Conservation (phyloP, 2,888 invertebrate genomes). For the Pogonocherus hispidulus region DNA sequence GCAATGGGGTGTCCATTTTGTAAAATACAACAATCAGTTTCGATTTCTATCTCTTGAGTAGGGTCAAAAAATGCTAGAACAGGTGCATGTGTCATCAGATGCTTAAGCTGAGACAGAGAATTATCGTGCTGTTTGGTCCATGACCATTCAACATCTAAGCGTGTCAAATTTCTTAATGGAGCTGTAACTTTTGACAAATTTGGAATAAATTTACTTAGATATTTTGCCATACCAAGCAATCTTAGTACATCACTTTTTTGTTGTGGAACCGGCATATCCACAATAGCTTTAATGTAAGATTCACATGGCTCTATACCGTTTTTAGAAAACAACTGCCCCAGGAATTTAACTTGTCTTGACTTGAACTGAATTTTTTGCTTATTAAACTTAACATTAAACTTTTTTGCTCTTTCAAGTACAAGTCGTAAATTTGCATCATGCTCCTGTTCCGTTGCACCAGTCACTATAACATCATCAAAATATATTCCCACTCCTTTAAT, state of each 20-base stretch:
- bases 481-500: constrained; percentile 49
- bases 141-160: background rate
- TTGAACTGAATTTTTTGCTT: background rate
- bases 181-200: too few relatives aligned
- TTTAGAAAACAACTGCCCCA: background rate
- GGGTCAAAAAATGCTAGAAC: too few relatives aligned
- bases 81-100: background rate
- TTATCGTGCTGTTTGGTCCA: background rate
- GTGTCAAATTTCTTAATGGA: background rate
- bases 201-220: background rate
- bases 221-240: background rate
- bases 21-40: too few relatives aligned
- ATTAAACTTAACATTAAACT: constrained; percentile 1
- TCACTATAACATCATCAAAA: constrained; percentile 51
- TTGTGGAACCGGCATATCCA: background rate
- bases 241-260: background rate
- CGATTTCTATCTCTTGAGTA: too few relatives aligned
- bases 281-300: constrained; percentile 1
- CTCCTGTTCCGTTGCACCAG: too few relatives aligned
- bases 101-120: background rate
- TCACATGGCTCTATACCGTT: constrained; percentile 1
- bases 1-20: too few relatives aligned
- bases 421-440: constrained; percentile 41
- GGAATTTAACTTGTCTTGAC: background rate
- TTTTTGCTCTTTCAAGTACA: constrained; percentile 41